Conservation (phyloP, 2,888 invertebrate genomes). For the Drosophila paramelanica region DNA sequence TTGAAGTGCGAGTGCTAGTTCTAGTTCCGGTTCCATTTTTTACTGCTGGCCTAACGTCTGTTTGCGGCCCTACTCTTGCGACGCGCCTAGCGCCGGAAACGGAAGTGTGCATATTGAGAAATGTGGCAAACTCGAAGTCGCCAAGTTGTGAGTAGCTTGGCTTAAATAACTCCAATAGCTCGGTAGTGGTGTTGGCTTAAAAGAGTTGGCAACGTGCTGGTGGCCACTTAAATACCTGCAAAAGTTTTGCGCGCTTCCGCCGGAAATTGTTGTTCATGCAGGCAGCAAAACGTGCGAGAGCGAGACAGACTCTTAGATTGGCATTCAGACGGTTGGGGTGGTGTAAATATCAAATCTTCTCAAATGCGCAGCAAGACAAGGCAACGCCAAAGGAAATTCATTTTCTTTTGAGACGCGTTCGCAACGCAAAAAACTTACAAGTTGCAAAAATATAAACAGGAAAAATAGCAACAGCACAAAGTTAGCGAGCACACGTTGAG, state of each 20-base stretch:
- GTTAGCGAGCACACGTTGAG: slow-evolving; percentile 51
- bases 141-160: slow-evolving; percentile 11
- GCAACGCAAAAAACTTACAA: slow-evolving; percentile 29
- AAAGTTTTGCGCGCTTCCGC: slow-evolving; percentile 72
- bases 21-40: background rate
- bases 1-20: slow-evolving; percentile 4
- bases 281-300: slow-evolving; percentile 15
- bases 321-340: background rate
- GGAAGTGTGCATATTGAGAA: slow-evolving; percentile 66
- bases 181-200: slow-evolving; percentile 9
- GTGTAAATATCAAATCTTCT: slow-evolving; percentile 33
- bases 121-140: slow-evolving; percentile 44
- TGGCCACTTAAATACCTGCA: slow-evolving; percentile 75
- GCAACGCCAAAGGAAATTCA: slow-evolving; percentile 70
- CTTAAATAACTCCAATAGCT: slow-evolving; percentile 24
- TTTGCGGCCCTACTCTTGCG: slow-evolving; percentile 1
- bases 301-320: background rate
- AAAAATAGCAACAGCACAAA: slow-evolving; percentile 44
- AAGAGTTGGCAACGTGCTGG: slow-evolving; percentile 23
- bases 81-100: slow-evolving; percentile 49
- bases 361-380: slow-evolving; percentile 64
- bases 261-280: slow-evolving; percentile 67
- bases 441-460: slow-evolving; percentile 31
- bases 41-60: background rate
- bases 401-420: slow-evolving; percentile 57